A percentile compares a stretch with the other conserved stretches of the same genome.
Evolutionary conservation across 2,797 vertebrate species (phyloP).

Genomic region (Arnoldichthys spilopterus): DNA sequence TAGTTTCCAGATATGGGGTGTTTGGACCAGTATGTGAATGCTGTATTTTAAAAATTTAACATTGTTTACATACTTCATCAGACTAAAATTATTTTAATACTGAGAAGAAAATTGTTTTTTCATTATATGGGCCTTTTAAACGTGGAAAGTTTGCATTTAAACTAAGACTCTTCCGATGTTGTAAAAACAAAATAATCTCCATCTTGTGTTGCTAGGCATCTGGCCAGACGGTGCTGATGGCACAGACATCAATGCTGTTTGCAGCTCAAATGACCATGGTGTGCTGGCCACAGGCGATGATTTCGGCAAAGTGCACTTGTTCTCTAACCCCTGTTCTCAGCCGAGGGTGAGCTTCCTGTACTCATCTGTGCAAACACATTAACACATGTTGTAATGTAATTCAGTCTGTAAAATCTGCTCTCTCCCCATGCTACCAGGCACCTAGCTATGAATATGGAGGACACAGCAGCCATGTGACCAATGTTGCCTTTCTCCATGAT

Average conservation of each 20-base stretch:
- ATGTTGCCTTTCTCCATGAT: slow-evolving; percentile 88
- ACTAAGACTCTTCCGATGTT: slow-evolving; percentile 8
- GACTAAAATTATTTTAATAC: neutral
- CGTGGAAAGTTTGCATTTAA: neutral
- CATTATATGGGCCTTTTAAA: neutral
- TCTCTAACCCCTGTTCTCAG: slow-evolving; percentile 85
- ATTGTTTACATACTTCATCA: too few species aligned
- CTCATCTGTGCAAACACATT: slow-evolving; percentile 45
- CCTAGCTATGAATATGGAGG: slow-evolving; percentile 85
- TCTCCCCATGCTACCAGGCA: slow-evolving; percentile 72
- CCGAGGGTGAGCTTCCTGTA: slow-evolving; percentile 81
- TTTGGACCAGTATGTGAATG: neutral
- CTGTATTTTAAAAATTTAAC: neutral
- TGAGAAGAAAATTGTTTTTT: neutral
- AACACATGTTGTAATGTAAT: slow-evolving; percentile 32
- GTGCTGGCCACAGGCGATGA: slow-evolving; percentile 89
- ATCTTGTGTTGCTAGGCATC: slow-evolving; percentile 67
- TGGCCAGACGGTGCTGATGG: slow-evolving; percentile 90
- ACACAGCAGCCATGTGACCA: slow-evolving; percentile 95
- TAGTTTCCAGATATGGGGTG: neutral
- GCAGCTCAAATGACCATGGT: slow-evolving; percentile 81
- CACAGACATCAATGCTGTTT: slow-evolving; percentile 89
- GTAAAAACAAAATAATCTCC: slow-evolving; percentile 27
- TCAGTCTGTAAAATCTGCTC: slow-evolving; percentile 26
- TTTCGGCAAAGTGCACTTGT: slow-evolving; percentile 93